Percentiles rank a stretch among this genome's conserved stretches.
These are phyloP conservation scores for Tamandua tetradactyla DNA, from an alignment of 2,797 vertebrate species.

Conservation along the genomic window DNA sequence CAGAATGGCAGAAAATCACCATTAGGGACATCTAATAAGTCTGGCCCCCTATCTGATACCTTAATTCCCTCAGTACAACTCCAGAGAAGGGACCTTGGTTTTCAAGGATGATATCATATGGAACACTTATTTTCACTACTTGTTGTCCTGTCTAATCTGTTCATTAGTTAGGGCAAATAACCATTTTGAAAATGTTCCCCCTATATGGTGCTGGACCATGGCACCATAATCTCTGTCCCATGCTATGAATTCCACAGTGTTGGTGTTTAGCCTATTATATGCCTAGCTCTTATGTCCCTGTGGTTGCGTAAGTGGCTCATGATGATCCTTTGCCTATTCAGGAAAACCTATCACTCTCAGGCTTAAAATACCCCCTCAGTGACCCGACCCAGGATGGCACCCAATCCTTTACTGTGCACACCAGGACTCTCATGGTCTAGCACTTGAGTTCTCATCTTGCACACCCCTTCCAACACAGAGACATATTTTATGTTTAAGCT, in stretches of 20 bases:
- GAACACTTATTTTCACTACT: slow-evolving; percentile 30
- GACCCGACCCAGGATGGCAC: too few relatives aligned
- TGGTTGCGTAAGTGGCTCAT: not conserved
- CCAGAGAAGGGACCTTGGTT: slow-evolving; percentile 9
- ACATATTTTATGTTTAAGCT: not conserved
- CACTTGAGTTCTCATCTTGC: not conserved
- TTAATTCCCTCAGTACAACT: not conserved
- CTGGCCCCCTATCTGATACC: not conserved
- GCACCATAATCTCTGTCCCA: not conserved
- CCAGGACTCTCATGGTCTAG: not conserved
- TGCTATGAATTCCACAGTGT: not conserved
- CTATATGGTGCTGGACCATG: not conserved
- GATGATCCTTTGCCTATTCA: not conserved
- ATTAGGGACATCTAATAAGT: not conserved
- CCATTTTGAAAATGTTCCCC: not conserved
- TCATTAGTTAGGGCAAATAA: not conserved
- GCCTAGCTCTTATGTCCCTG: not conserved
- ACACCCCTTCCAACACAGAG: not conserved
- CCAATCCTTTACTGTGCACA: not conserved
- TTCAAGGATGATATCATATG: not conserved
- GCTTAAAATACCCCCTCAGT: not conserved
- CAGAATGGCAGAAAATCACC: not conserved
- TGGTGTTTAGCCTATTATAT: not conserved
- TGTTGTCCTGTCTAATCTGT: not conserved
- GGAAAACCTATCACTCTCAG: not conserved